These are phyloP conservation scores for Halictus rubicundus DNA, from an alignment of 1,140 invertebrate species.

Conservation along the genomic window DNA sequence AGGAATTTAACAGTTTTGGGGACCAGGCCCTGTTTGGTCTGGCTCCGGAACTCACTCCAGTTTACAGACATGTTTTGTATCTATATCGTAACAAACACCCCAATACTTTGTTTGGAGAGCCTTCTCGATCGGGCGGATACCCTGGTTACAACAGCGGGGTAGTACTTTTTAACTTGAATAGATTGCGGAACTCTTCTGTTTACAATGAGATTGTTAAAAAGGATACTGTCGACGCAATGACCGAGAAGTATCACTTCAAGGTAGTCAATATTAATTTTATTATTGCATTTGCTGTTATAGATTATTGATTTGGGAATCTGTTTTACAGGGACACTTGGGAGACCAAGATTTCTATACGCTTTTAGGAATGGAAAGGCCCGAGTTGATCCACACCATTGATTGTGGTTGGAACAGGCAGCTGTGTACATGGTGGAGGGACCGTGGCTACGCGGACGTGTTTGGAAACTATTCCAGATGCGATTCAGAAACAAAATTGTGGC, in stretches of 20 bases:
- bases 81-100: constrained; percentile 84
- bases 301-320: neutral
- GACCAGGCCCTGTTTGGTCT: constrained; percentile 86
- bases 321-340: constrained; percentile 88
- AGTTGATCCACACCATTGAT: constrained; percentile 88
- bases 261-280: constrained; percentile 54
- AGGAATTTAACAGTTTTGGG: constrained; percentile 85
- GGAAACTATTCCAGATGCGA: constrained; percentile 88
- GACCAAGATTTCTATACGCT: constrained; percentile 95
- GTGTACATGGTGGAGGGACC: constrained; percentile 91
- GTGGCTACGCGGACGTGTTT: constrained; percentile 90
- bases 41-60: constrained; percentile 89
- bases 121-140: constrained; percentile 82
- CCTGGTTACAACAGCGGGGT: constrained; percentile 92
- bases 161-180: constrained; percentile 87
- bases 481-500: constrained; percentile 87
- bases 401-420: constrained; percentile 93
- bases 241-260: constrained; percentile 86
- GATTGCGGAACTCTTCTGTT: constrained; percentile 84
- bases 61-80: constrained; percentile 90
- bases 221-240: constrained; percentile 82
- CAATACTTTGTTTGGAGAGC: constrained; percentile 83
- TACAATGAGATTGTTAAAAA: constrained; percentile 83
- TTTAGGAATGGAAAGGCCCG: constrained; percentile 86
- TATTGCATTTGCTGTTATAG: neutral